phyloP scores from a whole-genome alignment of 2,888 invertebrate species.

The Tenthredo livida region DNA sequence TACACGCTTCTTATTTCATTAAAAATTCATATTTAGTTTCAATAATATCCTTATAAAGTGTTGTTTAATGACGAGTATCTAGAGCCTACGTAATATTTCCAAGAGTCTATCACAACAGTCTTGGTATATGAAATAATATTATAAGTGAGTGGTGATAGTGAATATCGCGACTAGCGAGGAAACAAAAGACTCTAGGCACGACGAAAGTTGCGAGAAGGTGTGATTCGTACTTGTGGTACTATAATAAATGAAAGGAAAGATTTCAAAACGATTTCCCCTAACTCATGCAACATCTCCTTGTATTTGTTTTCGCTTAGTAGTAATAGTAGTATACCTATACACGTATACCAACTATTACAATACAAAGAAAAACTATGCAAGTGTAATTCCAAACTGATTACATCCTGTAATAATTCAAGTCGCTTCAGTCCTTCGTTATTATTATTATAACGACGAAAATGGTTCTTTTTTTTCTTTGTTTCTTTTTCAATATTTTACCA shows the following conservation, averaged over 20 bases:
- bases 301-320: neutral
- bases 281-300: neutral
- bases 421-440: neutral
- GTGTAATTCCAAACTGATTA: slow-evolving; percentile 33
- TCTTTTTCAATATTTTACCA: neutral
- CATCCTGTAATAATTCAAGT: neutral
- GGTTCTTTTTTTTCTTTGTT: too few species aligned
- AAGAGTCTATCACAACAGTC: neutral
- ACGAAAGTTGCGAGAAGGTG: slow-evolving; percentile 9
- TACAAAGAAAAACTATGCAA: neutral
- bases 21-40: neutral
- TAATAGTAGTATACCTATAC: neutral
- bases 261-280: slow-evolving; percentile 33
- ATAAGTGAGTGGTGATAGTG: neutral
- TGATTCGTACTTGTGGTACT: slow-evolving; percentile 18
- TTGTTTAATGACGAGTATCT: neutral
- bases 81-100: neutral
- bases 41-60: neutral
- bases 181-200: slow-evolving; percentile 1
- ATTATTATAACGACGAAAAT: neutral
- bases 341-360: neutral
- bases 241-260: slow-evolving; percentile 34
- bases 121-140: neutral
- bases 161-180: neutral
- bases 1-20: neutral